Conservation (phyloP, 2,797 vertebrate species). For the Eospalax fontanierii region DNA sequence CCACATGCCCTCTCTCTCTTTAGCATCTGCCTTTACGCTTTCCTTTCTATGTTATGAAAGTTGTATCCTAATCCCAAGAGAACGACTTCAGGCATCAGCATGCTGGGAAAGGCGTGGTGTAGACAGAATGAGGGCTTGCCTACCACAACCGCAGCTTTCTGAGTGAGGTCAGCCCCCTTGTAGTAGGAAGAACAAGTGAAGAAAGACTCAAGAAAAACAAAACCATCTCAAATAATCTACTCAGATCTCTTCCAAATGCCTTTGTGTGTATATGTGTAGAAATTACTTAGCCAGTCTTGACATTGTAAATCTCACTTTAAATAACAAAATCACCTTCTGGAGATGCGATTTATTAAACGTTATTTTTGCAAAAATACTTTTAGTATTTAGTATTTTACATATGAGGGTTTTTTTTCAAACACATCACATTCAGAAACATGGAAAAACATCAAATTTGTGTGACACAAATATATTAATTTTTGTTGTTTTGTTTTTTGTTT, state of each 20-base stretch:
- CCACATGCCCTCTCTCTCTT: neutral
- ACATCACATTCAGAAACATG: neutral
- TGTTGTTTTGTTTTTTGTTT: too few relatives aligned
- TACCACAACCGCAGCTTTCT: slow-evolving; percentile 25
- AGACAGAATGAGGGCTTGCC: neutral
- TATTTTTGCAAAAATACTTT: neutral
- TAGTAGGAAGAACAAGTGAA: neutral
- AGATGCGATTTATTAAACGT: slow-evolving; percentile 22
- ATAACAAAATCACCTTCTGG: slow-evolving; percentile 33
- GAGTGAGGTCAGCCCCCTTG: neutral
- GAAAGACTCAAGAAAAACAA: neutral
- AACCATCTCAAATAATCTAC: neutral
- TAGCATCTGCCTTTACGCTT: slow-evolving; percentile 40
- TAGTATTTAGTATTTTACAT: slow-evolving; percentile 10
- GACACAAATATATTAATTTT: too few relatives aligned
- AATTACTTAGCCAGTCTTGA: slow-evolving; percentile 33
- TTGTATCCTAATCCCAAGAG: slow-evolving; percentile 33
- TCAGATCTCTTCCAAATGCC: slow-evolving; percentile 50
- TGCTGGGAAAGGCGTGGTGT: neutral
- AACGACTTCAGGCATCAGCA: slow-evolving; percentile 28
- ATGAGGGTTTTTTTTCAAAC: neutral
- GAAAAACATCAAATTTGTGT: too few relatives aligned
- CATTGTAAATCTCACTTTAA: slow-evolving; percentile 45
- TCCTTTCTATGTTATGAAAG: slow-evolving; percentile 30
- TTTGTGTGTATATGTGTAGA: neutral